Conservation (phyloP, 1,140 invertebrate species). For the Eriocheir sinensis region DNA sequence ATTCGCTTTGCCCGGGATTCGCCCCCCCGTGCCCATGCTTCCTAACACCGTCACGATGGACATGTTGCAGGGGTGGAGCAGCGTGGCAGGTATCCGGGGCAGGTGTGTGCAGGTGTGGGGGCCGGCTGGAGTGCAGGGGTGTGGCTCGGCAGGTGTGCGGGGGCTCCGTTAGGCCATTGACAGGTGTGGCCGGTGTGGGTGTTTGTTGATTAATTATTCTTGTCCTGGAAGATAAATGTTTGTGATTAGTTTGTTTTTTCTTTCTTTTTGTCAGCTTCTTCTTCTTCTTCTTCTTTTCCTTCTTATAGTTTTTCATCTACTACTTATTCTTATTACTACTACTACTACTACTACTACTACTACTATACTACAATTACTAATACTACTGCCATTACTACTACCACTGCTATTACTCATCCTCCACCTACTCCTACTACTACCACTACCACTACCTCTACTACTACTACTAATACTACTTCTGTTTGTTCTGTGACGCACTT, state of each 20-base stretch:
- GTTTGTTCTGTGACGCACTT: too few relatives aligned
- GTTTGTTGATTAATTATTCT: not conserved
- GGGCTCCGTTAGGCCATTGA: not conserved
- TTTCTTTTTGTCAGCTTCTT: not conserved
- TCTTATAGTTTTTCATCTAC: too few relatives aligned
- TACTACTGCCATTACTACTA: too few relatives aligned
- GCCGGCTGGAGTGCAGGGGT: not conserved
- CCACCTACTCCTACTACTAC: too few relatives aligned
- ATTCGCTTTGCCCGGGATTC: constrained; percentile 64
- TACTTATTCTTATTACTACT: too few relatives aligned
- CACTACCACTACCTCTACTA: too few relatives aligned
- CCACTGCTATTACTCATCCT: too few relatives aligned
- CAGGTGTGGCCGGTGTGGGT: not conserved
- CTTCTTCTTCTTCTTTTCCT: too few relatives aligned
- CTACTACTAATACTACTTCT: too few relatives aligned
- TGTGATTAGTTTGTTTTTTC: not conserved
- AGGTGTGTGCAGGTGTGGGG: not conserved
- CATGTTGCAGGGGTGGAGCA: constrained; percentile 58
- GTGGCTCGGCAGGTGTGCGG: not conserved
- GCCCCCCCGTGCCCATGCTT: constrained; percentile 68
- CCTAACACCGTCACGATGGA: constrained; percentile 69
- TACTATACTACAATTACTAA: too few relatives aligned
- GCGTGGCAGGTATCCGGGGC: not conserved
- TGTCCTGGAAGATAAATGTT: not conserved
- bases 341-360: too few relatives aligned